Base-by-base conservation (phyloP, 2,797 vertebrate genomes). In the Synaphobranchus kaupii region DNA sequence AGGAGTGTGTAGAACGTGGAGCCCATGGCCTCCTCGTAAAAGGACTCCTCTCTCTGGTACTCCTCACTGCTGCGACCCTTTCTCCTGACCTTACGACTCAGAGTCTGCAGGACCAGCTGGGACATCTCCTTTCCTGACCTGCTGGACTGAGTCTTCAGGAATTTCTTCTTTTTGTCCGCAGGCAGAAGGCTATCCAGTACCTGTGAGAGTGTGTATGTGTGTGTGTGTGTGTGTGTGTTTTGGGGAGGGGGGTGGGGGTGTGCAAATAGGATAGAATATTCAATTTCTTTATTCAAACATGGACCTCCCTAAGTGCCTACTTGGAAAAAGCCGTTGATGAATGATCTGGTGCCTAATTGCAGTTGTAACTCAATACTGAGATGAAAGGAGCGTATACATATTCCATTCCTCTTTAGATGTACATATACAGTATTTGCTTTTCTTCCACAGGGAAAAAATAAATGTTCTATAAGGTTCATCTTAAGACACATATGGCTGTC, bases 21-120 rank as follows among this genome's bases (percentile, higher is more conserved):
- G 84, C 86, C 91, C 90, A 92, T 90, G 68, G 89, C 89, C 80
- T 92, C 87, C 89, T 91, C 88, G 85, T 90, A 90, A 76, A 93
- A 91, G 9, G 73, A 56, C 81, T 91, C 90, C 73, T 91, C 90
- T 12, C 81, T 82, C 66, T 76, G 82, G 44, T 91, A 91, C 76
- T 89, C 89, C 17, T 73, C 87, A 60, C 88, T 89, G 47, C 84
- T 88, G 82, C 12, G 76, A 15, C 85, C 68, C n/a, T 87, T 25
- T 83, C 91, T 93, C 82, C 66, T 85, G 34, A 31, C 48, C 58
- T 89, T 91, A 78, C 88, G 88, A 47, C 89, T 86, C 56, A 92
- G 76, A 31, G 88, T 86, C 86, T 90, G 85, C 71, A 89, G 56
- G 47, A 91, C 86, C 63, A 93, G 68, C 73, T 90, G 80, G 85